Conservation (phyloP, 2,797 vertebrate species). For the Xenopus petersii region DNA sequence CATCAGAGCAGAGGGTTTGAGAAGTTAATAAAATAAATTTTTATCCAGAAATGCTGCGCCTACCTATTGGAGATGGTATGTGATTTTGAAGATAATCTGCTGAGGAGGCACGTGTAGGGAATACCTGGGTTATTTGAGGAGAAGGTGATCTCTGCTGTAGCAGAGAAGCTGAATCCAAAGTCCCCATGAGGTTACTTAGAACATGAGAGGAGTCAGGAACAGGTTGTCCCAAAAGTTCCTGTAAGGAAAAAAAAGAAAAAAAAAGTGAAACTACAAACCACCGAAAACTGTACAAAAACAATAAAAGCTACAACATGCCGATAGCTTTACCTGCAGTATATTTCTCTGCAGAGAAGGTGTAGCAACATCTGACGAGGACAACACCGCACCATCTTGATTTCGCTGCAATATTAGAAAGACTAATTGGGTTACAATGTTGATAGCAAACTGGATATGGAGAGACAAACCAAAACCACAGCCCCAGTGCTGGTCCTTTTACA, state of each 20-base stretch:
- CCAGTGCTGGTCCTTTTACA: conserved; percentile 1
- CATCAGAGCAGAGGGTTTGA: too few relatives aligned
- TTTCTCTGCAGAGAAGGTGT: conserved; percentile 80
- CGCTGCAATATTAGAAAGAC: conserved; percentile 63
- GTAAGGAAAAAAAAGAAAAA: not conserved
- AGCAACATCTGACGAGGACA: conserved; percentile 72
- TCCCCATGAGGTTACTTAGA: conserved; percentile 77
- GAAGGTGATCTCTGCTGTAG: conserved; percentile 80
- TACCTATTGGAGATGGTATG: conserved; percentile 80
- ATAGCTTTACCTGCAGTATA: conserved; percentile 81
- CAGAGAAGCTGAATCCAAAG: conserved; percentile 72
- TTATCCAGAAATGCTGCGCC: not conserved
- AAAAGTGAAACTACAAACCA: not conserved
- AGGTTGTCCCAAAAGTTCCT: conserved; percentile 86
- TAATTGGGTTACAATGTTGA: not conserved
- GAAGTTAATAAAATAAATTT: too few relatives aligned
- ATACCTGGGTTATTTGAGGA: conserved; percentile 75
- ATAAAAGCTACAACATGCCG: not conserved
- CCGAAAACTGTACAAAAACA: not conserved
- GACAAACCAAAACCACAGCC: conserved; percentile 7
- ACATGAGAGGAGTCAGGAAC: conserved; percentile 74
- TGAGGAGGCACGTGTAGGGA: conserved; percentile 80
- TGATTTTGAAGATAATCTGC: conserved; percentile 83
- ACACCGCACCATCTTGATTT: conserved; percentile 76
- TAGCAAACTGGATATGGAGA: too few relatives aligned